Evolutionary conservation across 1,140 invertebrate species (phyloP).

Genomic region (Hyles euphorbiae): DNA sequence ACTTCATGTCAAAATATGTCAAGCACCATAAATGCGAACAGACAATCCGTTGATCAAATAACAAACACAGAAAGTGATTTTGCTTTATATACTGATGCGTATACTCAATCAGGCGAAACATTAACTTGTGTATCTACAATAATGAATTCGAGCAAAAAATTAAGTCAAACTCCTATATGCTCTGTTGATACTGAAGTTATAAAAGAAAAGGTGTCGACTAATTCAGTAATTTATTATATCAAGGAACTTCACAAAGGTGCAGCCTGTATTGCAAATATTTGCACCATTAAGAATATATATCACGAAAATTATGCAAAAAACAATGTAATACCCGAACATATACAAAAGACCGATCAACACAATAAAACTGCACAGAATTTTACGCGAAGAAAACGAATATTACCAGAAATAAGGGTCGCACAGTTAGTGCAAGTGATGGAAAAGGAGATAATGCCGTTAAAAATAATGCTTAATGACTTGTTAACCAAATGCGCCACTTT

Average conservation of each 20-base stretch:
- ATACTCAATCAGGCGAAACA: background rate
- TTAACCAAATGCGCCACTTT: constrained; percentile 39
- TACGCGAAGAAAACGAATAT: constrained; percentile 15
- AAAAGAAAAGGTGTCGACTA: constrained; percentile 11
- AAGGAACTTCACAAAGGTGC: constrained; percentile 11
- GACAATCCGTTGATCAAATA: constrained; percentile 9
- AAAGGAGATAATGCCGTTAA: constrained; percentile 50
- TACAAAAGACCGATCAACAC: too few species aligned
- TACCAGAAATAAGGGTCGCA: constrained; percentile 38
- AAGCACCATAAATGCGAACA: background rate
- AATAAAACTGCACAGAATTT: too few species aligned
- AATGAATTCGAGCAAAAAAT: constrained; percentile 7
- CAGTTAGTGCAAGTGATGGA: constrained; percentile 41
- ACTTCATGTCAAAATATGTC: too few species aligned
- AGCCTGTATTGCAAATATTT: background rate
- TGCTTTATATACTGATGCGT: background rate
- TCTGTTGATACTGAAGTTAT: constrained; percentile 17
- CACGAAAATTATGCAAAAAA: background rate
- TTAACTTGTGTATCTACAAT: background rate
- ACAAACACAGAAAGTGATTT: constrained; percentile 11
- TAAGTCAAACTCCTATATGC: constrained; percentile 26
- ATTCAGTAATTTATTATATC: constrained; percentile 12
- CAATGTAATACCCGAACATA: too few species aligned
- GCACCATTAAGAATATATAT: constrained; percentile 1
- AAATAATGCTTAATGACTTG: constrained; percentile 45